Conservation (phyloP, 2,113 vertebrate genomes). For the Candoia aspera region DNA sequence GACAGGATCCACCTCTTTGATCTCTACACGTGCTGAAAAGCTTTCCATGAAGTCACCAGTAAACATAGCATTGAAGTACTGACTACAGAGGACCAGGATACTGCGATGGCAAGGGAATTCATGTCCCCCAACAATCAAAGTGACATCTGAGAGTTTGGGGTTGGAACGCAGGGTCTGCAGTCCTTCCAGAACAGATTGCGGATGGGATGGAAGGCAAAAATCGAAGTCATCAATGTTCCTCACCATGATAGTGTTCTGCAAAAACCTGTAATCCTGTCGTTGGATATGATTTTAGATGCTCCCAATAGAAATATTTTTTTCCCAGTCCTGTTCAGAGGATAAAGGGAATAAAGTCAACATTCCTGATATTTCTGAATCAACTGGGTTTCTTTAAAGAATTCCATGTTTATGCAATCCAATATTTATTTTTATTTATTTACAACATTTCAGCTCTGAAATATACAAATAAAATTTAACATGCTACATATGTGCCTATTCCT, state of each 20-base stretch:
- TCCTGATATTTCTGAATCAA: background rate
- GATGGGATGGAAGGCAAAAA: conserved; percentile 89
- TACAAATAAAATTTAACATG: background rate
- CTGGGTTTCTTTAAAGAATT: background rate
- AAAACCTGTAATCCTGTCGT: accelerated
- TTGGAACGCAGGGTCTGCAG: conserved; percentile 82
- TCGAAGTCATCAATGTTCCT: conserved; percentile 91
- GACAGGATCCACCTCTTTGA: conserved; percentile 82
- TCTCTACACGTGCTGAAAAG: conserved; percentile 87
- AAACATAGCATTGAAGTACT: conserved; percentile 95
- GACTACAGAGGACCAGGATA: conserved; percentile 92
- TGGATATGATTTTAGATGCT: background rate
- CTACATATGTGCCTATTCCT: background rate
- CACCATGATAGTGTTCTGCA: conserved; percentile 79
- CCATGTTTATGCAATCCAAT: background rate
- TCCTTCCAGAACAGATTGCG: conserved; percentile 89
- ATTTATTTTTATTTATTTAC: background rate
- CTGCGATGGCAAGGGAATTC: conserved; percentile 94
- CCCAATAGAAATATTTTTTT: accelerated
- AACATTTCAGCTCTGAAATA: background rate
- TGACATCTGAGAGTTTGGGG: conserved; percentile 89
- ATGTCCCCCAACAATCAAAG: conserved; percentile 76
- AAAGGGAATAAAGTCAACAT: accelerated
- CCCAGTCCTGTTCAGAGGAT: background rate
- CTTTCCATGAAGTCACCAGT: conserved; percentile 91